Evolutionary conservation across 2,888 invertebrate species (phyloP).

Genomic region (Salpingus planirostris): DNA sequence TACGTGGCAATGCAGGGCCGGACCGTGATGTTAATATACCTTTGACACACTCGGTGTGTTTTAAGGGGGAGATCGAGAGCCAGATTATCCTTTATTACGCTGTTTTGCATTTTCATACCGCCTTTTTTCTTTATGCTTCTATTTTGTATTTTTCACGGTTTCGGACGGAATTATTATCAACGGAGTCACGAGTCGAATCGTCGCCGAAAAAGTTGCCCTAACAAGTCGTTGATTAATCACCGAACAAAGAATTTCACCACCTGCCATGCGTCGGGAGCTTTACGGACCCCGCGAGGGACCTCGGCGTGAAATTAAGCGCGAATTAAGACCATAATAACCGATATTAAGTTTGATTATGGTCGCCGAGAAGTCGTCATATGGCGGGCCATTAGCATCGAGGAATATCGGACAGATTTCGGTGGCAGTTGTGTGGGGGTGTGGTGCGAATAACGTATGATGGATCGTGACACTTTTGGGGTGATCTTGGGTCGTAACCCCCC

Average conservation of each 20-base stretch:
- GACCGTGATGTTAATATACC: constrained; percentile 31
- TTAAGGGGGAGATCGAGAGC: constrained; percentile 31
- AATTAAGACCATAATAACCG: no score
- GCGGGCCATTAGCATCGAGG: neutral
- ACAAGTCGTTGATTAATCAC: no score
- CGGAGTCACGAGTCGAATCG: neutral
- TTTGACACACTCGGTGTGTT: constrained; percentile 35
- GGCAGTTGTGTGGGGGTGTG: constrained; percentile 29
- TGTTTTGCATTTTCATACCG: constrained; percentile 38
- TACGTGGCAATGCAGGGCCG: neutral
- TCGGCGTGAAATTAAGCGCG: no score
- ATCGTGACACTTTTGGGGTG: constrained; percentile 25
- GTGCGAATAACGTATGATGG: constrained; percentile 29
- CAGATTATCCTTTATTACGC: constrained; percentile 33
- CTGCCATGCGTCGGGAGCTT: no score
- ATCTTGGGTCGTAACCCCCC: constrained; percentile 19
- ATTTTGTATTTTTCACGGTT: constrained; percentile 22
- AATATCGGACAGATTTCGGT: neutral
- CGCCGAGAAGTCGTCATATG: neutral
- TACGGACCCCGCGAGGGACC: no score
- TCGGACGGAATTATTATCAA: constrained; percentile 15
- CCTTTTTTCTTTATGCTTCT: constrained; percentile 18
- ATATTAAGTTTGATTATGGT: no score
- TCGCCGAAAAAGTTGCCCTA: neutral
- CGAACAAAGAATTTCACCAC: no score